phyloP scores from a whole-genome alignment of 2,888 invertebrate genomes.

The Ectropis crepuscularia region DNA sequence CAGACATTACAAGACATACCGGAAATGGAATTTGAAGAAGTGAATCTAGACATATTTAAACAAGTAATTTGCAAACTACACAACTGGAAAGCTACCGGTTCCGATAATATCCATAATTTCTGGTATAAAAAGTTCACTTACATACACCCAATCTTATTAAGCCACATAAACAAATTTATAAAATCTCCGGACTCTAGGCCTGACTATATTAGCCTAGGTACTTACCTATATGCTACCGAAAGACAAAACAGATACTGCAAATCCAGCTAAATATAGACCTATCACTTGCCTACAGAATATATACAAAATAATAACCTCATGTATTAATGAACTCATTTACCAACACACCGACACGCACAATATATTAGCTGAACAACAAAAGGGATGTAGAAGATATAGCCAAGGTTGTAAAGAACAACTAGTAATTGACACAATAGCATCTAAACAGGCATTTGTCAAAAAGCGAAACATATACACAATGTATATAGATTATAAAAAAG shows the following conservation, averaged over 20 bases:
- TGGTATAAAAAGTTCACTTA: too few relatives aligned
- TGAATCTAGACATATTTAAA: too few relatives aligned
- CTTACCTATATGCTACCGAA: conserved; percentile 3
- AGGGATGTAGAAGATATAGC: neutral
- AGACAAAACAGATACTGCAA: neutral
- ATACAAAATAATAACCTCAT: neutral
- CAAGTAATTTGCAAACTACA: too few relatives aligned
- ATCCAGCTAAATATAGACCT: conserved; percentile 1
- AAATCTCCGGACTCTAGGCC: neutral
- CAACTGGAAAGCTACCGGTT: too few relatives aligned
- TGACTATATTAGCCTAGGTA: too few relatives aligned
- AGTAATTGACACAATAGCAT: too few relatives aligned
- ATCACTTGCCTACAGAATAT: conserved; percentile 1
- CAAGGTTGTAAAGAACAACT: neutral
- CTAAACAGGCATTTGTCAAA: too few relatives aligned
- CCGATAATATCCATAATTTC: too few relatives aligned
- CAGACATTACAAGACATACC: too few relatives aligned
- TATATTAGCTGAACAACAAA: neutral
- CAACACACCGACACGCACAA: neutral
- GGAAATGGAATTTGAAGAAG: too few relatives aligned
- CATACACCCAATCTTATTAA: too few relatives aligned
- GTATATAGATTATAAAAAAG: neutral
- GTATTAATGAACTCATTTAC: neutral
- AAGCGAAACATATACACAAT: too few relatives aligned
- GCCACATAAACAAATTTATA: neutral